A percentile compares a stretch with the other conserved stretches of the same genome.
Evolutionary conservation across 2,888 invertebrate species (phyloP).

Genomic region (Lochmaea crataegi): DNA sequence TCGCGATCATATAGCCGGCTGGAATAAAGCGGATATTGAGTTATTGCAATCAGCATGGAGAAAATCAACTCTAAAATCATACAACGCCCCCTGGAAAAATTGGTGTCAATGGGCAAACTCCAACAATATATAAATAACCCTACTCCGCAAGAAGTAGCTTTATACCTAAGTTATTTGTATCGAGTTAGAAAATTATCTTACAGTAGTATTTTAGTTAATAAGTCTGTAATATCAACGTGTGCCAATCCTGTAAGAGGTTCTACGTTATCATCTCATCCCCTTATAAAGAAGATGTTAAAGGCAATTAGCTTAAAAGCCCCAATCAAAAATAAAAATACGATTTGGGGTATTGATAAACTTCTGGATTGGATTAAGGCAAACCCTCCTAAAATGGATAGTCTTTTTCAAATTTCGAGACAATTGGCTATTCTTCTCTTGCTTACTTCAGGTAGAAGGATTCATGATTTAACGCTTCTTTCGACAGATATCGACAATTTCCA

Average conservation of each 20-base stretch:
- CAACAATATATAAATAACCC: conserved; percentile 19
- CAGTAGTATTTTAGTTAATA: conserved; percentile 29
- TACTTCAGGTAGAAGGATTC: no score
- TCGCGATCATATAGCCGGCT: conserved; percentile 18
- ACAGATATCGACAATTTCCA: no score
- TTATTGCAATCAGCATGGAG: conserved; percentile 31
- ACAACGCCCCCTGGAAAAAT: conserved; percentile 28
- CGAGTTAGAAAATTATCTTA: conserved; percentile 26
- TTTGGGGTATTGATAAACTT: conserved; percentile 19
- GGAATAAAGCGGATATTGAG: conserved; percentile 19
- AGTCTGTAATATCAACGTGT: no score
- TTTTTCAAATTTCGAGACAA: no score
- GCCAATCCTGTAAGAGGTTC: no score
- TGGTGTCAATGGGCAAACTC: conserved; percentile 26
- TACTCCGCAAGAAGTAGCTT: conserved; percentile 17
- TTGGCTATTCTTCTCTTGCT: no score
- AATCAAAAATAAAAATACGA: no score
- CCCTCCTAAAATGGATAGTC: conserved; percentile 11
- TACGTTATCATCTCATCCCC: no score
- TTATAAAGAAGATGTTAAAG: no score
- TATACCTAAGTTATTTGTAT: conserved; percentile 28
- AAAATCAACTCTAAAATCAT: no score
- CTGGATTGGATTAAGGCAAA: conserved; percentile 16
- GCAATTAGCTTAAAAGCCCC: no score
- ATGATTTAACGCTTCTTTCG: no score